Conservation (phyloP, 2,888 invertebrate species). For the Hirtodrosophila trivittata region DNA sequence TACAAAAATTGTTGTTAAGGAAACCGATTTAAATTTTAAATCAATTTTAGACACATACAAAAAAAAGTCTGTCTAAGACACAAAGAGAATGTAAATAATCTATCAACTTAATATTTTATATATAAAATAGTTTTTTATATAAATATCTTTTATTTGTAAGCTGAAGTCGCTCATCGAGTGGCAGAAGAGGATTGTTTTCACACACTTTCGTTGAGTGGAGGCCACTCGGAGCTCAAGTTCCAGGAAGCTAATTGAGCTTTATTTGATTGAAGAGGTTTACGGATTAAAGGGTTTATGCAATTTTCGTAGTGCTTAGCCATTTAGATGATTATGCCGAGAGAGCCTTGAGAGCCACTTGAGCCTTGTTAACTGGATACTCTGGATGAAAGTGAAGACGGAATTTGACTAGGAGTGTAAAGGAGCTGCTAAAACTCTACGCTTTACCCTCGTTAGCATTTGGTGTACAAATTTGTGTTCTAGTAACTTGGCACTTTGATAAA, state of each 20-base stretch:
- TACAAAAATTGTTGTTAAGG: too few species aligned
- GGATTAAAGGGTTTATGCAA: conserved; percentile 2
- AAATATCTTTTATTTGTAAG: too few species aligned
- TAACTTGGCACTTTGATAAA: conserved; percentile 43
- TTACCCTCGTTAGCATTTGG: conserved; percentile 29
- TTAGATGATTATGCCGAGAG: conserved; percentile 29
- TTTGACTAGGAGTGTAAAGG: background rate
- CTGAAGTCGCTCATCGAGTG: too few species aligned
- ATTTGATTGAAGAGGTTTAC: conserved; percentile 10
- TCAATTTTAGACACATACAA: too few species aligned
- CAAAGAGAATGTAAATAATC: too few species aligned
- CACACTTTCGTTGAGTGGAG: background rate
- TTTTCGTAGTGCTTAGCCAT: background rate
- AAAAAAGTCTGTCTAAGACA: too few species aligned
- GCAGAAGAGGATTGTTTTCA: too few species aligned
- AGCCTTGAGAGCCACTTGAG: background rate
- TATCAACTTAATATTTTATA: too few species aligned
- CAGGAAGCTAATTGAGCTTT: conserved; percentile 12
- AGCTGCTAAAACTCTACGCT: background rate
- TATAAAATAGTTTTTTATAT: too few species aligned
- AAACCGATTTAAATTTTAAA: too few species aligned
- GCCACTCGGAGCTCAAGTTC: conserved; percentile 1
- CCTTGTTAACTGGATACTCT: too few species aligned
- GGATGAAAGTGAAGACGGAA: background rate
- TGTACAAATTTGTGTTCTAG: conserved; percentile 16